Evolutionary conservation across 30 jellyfish, hydroid and myxozoan species (phyloP).

Genomic region (Aurelia coerulea): DNA sequence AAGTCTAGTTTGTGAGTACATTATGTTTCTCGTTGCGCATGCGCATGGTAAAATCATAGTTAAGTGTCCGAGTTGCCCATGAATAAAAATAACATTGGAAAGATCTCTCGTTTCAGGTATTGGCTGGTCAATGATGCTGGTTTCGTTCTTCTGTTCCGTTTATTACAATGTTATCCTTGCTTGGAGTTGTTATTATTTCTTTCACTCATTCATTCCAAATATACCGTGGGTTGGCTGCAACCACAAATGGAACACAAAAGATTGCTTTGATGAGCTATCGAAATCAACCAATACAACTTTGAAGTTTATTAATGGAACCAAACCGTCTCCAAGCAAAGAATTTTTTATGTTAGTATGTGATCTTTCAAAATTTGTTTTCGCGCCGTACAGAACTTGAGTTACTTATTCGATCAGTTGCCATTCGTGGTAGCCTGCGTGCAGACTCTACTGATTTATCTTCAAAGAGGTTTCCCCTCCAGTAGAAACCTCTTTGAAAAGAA

Average conservation of each 20-base stretch:
- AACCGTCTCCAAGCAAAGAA: conserved; percentile 86
- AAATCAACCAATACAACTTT: background rate
- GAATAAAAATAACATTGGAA: too few relatives aligned
- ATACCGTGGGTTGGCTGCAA: conserved; percentile 95
- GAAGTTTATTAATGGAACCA: background rate
- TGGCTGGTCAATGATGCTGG: conserved; percentile 87
- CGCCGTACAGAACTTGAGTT: background rate
- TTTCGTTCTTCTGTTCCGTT: conserved; percentile 78
- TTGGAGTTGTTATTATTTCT: conserved; percentile 92
- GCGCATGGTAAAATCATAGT: too few relatives aligned
- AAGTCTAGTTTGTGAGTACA: too few relatives aligned
- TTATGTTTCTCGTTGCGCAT: too few relatives aligned
- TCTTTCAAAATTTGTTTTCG: background rate
- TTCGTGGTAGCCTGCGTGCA: background rate
- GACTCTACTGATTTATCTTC: too few relatives aligned
- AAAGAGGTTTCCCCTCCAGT: too few relatives aligned
- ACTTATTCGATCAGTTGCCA: background rate
- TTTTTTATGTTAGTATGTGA: conserved; percentile 75
- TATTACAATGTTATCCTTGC: conserved; percentile 94
- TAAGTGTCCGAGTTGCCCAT: too few relatives aligned
- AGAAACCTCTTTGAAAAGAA: too few relatives aligned
- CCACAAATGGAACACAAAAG: conserved; percentile 68
- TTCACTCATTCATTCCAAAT: conserved; percentile 57
- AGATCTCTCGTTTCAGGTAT: conserved; percentile 48
- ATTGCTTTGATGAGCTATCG: conserved; percentile 61